Conservation (phyloP, 2,113 vertebrate species). For the Macquaria australasica region DNA sequence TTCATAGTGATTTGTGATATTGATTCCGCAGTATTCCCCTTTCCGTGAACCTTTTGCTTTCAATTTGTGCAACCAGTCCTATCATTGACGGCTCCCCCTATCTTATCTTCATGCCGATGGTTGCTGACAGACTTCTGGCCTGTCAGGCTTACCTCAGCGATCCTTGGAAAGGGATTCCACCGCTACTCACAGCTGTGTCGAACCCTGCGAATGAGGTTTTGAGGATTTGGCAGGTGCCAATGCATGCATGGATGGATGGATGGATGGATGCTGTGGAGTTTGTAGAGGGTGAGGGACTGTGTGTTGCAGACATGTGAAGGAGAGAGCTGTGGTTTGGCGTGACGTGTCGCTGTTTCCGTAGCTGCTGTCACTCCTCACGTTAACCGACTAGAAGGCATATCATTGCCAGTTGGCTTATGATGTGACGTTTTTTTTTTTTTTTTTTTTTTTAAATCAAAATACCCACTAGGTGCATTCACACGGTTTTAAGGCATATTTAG, state of each 20-base stretch:
- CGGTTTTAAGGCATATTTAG: neutral
- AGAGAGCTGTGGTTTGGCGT: slow-evolving; percentile 42
- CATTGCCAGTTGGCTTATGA: slow-evolving; percentile 16
- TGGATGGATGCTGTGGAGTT: slow-evolving; percentile 3
- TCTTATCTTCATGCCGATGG: neutral
- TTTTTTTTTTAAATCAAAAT: neutral
- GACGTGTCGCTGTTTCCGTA: slow-evolving; percentile 11
- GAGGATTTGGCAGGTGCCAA: slow-evolving; percentile 8
- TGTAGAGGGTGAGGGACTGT: neutral
- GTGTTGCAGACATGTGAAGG: neutral
- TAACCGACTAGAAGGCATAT: slow-evolving; percentile 5
- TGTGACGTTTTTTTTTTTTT: neutral
- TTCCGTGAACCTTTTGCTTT: neutral
- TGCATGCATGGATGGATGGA: neutral
- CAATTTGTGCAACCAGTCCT: neutral
- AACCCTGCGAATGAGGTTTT: slow-evolving; percentile 35
- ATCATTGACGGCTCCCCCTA: neutral
- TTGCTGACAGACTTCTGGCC: slow-evolving; percentile 31
- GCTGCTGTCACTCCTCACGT: slow-evolving; percentile 32
- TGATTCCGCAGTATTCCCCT: neutral
- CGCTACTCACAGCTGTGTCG: slow-evolving; percentile 14
- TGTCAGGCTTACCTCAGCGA: neutral
- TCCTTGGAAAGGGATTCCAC: slow-evolving; percentile 3
- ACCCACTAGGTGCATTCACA: neutral
- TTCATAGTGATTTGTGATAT: slow-evolving; percentile 9